Evolutionary conservation across 1,140 invertebrate species (phyloP), one percentile per base, ranked within the genome.

Genomic region (Chlorops oryzae): DNA sequence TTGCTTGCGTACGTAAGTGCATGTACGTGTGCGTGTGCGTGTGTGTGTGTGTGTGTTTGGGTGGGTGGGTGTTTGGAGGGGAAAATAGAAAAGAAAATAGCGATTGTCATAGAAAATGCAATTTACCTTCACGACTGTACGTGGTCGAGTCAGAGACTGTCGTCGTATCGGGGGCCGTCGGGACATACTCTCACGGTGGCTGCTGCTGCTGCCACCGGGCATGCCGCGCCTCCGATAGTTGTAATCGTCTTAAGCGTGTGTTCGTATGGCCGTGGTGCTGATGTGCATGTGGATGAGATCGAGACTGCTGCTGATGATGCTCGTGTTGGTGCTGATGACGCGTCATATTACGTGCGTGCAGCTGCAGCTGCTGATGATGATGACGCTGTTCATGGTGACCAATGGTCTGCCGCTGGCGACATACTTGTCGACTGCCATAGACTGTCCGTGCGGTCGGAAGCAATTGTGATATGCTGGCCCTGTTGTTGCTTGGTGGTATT

Each of bases 391-490:
- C n/a, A n/a, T n/a, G n/a, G n/a, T n/a, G n/a, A n/a, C n/a, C n/a
- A n/a, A n/a, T n/a, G n/a, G n/a, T n/a, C n/a, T n/a, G n/a, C n/a
- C n/a, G n/a, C n/a, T 13, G 7, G 35, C 39, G 57, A 57, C 62
- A 64, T 64, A 52, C 62, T 65, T 58, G 48, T 56, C 42, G 59
- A 59, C 52, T 64, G 62, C 63, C 63, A 64, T 35, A 64, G 42
- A 41, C 62, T 65, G 35, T 64, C 62, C 40, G 62, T 64, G 38
- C 60, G 63, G 56, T 64, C 62, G 51, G 62, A 64, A 62, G n/a
- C n/a, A n/a, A n/a, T n/a, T n/a, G n/a, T n/a, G n/a, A n/a, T n/a
- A n/a, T n/a, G n/a, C n/a, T n/a, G n/a, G n/a, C n/a, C n/a, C n/a
- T n/a, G n/a, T n/a, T n/a, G n/a, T n/a, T n/a, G n/a, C n/a, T n/a